Conservation (phyloP, 2,888 invertebrate species). For the Lasioglossum marginatum region DNA sequence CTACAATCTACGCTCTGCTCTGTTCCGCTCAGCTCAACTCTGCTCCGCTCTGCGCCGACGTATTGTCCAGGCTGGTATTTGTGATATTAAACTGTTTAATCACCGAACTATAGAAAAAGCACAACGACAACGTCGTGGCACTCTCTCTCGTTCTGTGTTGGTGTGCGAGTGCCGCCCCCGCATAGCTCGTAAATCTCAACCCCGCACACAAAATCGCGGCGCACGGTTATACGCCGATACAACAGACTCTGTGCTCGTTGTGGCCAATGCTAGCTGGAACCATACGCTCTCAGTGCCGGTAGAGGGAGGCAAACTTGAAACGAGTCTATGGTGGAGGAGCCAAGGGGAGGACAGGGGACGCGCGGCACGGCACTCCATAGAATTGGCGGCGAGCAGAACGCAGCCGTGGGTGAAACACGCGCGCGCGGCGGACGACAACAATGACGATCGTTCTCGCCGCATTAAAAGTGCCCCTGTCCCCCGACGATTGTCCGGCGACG, state of each 20-base stretch:
- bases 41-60: constrained; percentile 27
- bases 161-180: constrained; percentile 59
- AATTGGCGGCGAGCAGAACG: constrained; percentile 52
- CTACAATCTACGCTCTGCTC: neutral
- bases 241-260: constrained; percentile 62
- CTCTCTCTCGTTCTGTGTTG: constrained; percentile 14
- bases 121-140: constrained; percentile 48
- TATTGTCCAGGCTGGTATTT: constrained; percentile 72
- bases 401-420: constrained; percentile 59
- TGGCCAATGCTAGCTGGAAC: constrained; percentile 44
- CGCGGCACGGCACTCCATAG: constrained; percentile 43
- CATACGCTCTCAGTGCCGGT: constrained; percentile 22
- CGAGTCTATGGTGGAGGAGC: constrained; percentile 25
- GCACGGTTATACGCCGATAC: constrained; percentile 66
- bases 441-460: constrained; percentile 55
- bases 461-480: constrained; percentile 50
- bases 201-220: constrained; percentile 46
- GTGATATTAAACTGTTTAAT: constrained; percentile 81
- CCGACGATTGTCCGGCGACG: constrained; percentile 50
- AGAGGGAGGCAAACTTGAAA: constrained; percentile 48
- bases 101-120: constrained; percentile 77
- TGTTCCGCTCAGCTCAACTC: neutral
- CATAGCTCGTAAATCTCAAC: constrained; percentile 80
- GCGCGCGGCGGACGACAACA: constrained; percentile 57
- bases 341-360: neutral